Percentiles rank a stretch among this genome's conserved stretches.
Conservation (phyloP, 2,888 invertebrate genomes). For the Aleiodes alternator region DNA sequence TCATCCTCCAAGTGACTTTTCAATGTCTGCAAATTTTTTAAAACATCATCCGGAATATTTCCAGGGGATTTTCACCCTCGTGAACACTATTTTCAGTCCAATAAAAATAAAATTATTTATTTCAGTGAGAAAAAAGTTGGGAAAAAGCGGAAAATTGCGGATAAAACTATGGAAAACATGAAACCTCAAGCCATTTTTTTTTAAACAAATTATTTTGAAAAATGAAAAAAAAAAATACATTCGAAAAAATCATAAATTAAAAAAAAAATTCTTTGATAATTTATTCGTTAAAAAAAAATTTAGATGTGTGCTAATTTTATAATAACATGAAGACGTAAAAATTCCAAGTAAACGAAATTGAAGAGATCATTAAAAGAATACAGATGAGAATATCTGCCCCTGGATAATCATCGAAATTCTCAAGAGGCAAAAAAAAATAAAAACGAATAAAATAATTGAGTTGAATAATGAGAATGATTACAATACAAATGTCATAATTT, state of each 20-base stretch:
- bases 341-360: background rate
- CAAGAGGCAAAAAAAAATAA: too few species aligned
- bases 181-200: conserved; percentile 42
- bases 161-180: conserved; percentile 40
- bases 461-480: background rate
- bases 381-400: too few species aligned
- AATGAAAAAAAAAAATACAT: conserved; percentile 4
- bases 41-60: too few species aligned
- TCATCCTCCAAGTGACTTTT: conserved; percentile 22
- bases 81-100: background rate
- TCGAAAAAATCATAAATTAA: background rate
- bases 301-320: too few species aligned
- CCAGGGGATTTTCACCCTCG: background rate
- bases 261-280: background rate
- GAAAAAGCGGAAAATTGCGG: background rate
- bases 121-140: background rate
- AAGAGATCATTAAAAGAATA: background rate
- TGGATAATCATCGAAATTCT: too few species aligned
- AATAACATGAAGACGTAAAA: too few species aligned
- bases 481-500: conserved; percentile 25
- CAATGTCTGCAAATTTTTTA: background rate
- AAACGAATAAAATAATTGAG: too few species aligned
- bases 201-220: conserved; percentile 27
- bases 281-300: background rate
- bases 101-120: background rate